A percentile compares a stretch with the other conserved stretches of the same genome.
Conservation (phyloP, 2,797 vertebrate genomes). For the Muscicapa comitata region DNA sequence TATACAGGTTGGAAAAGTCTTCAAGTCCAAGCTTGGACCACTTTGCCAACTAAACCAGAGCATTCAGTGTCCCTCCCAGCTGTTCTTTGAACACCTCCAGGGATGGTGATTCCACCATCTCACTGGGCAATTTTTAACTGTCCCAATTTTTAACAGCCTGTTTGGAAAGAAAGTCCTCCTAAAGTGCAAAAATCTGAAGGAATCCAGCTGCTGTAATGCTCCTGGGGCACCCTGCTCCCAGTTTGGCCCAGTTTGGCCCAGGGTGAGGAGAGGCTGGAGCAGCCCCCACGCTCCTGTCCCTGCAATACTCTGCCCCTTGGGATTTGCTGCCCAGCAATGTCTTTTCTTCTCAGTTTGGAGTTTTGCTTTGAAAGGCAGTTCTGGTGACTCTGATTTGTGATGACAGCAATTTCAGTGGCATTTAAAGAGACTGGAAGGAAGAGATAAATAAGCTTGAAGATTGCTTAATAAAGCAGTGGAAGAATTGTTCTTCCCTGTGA, state of each 20-base stretch:
- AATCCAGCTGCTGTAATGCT: neutral
- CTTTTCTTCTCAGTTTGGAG: neutral
- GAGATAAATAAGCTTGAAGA: conserved; percentile 29
- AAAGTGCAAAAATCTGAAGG: neutral
- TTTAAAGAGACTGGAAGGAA: conserved; percentile 31
- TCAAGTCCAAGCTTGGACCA: neutral
- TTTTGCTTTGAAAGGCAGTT: conserved; percentile 16
- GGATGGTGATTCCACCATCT: neutral
- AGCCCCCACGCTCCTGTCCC: neutral
- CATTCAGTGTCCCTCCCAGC: neutral
- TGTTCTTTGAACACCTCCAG: neutral
- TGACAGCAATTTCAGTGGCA: conserved; percentile 37
- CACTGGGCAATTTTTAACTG: neutral
- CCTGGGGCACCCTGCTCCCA: neutral
- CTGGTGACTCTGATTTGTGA: conserved; percentile 14
- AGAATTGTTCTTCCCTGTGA: neutral
- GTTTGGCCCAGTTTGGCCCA: neutral
- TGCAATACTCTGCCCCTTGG: accelerated
- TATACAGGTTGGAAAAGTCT: neutral
- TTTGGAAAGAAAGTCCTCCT: neutral
- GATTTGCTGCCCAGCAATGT: neutral
- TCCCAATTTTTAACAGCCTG: neutral
- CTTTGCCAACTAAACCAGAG: neutral
- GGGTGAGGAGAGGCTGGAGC: neutral
- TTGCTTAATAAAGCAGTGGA: neutral